Percentiles rank a stretch among this genome's conserved stretches.
Conservation (phyloP, 1,140 invertebrate genomes). For the Achatina immaculata region DNA sequence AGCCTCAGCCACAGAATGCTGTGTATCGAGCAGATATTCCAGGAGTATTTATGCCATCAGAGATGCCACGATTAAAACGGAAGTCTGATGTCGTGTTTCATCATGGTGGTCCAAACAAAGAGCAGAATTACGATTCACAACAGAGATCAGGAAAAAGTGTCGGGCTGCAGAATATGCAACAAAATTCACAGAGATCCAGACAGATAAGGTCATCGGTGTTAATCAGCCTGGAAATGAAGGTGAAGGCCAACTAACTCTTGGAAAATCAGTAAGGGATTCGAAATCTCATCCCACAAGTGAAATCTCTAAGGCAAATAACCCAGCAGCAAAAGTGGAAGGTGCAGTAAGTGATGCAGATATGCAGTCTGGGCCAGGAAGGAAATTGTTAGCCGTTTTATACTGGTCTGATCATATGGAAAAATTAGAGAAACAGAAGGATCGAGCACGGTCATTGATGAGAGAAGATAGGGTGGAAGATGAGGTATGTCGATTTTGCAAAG, state of each 20-base stretch:
- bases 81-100: neutral
- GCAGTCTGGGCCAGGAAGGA: neutral
- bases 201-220: neutral
- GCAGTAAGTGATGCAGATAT: neutral
- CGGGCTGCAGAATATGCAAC: neutral
- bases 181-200: neutral
- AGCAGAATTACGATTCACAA: neutral
- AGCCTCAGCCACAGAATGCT: neutral
- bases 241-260: neutral
- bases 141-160: neutral
- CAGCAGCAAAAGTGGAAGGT: neutral
- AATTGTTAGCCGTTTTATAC: constrained; percentile 1
- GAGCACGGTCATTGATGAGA: constrained; percentile 4
- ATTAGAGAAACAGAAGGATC: neutral
- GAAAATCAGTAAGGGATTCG: neutral
- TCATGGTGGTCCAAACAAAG: neutral
- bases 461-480: constrained; percentile 6
- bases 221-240: neutral
- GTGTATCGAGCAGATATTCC: neutral
- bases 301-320: neutral
- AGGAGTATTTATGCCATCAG: neutral
- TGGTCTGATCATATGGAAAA: constrained; percentile 9
- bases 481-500: neutral
- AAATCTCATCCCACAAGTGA: neutral
- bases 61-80: neutral